These are phyloP conservation scores for Trididemnum miniatum DNA, from an alignment of 23 tunicate genomes.

Conservation along the genomic window DNA sequence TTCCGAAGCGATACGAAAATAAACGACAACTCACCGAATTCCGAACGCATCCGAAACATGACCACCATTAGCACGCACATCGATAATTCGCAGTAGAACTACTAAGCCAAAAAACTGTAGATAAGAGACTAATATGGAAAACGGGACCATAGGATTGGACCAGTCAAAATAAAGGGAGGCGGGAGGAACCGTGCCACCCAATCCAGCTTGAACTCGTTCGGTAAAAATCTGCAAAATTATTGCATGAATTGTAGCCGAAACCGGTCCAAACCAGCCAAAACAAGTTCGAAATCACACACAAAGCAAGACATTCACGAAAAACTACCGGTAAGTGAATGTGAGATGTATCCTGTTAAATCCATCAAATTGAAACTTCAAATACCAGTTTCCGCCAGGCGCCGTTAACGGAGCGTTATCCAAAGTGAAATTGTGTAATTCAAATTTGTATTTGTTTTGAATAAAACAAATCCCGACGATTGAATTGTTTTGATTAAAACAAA, in stretches of 20 bases:
- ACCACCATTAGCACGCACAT: constrained; percentile 65
- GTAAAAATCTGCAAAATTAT: constrained; percentile 54
- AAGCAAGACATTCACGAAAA: neutral
- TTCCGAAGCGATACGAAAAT: no score
- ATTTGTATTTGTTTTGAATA: no score
- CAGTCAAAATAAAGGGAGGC: constrained; percentile 75
- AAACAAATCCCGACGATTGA: no score
- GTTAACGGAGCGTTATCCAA: no score
- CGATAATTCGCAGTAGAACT: constrained; percentile 52
- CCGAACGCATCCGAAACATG: constrained; percentile 32
- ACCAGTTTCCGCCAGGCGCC: no score
- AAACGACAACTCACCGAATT: neutral
- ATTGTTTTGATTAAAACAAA: no score
- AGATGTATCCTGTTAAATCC: no score
- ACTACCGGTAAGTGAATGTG: no score
- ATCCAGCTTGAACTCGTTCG: constrained; percentile 2
- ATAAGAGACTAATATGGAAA: constrained; percentile 63
- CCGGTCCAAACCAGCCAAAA: no score
- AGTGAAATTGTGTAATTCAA: no score
- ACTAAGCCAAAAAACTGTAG: constrained; percentile 49
- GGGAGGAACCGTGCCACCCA: constrained; percentile 33
- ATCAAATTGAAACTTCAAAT: no score
- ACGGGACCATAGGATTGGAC: constrained; percentile 83
- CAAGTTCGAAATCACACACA: neutral
- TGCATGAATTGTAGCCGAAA: no score